Conservation (phyloP, 2,113 vertebrate species). For the Siniperca chuatsi region DNA sequence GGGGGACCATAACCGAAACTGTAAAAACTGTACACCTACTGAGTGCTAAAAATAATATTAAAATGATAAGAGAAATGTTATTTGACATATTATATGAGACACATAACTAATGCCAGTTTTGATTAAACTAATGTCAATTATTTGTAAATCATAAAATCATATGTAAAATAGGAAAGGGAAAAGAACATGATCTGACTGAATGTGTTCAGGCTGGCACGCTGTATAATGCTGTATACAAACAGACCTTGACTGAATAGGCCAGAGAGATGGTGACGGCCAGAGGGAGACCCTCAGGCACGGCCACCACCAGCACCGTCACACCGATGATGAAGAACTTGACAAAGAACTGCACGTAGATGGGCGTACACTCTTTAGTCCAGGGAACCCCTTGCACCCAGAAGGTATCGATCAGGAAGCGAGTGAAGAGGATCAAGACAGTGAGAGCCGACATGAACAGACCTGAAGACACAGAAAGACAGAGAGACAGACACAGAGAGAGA, state of each 20-base stretch:
- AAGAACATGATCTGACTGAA: background rate
- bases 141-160: background rate
- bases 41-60: background rate
- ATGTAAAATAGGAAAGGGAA: background rate
- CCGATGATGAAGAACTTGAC: constrained; percentile 99
- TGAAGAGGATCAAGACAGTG: constrained; percentile 96
- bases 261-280: constrained; percentile 98
- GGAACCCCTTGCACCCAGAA: constrained; percentile 93
- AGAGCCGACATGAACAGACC: constrained; percentile 95
- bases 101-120: background rate
- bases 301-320: constrained; percentile 97
- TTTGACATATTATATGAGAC: background rate
- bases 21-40: background rate
- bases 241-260: constrained; percentile 98
- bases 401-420: constrained; percentile 94
- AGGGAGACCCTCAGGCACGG: constrained; percentile 97
- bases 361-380: constrained; percentile 91
- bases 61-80: background rate
- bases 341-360: constrained; percentile 96
- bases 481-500: background rate
- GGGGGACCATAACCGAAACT: background rate
- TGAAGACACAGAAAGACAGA: constrained; percentile 62
- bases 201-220: background rate
- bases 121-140: background rate
- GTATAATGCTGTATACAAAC: background rate